phyloP scores from a whole-genome alignment of 2,113 vertebrate species.

The Alaudala cheleensis region DNA sequence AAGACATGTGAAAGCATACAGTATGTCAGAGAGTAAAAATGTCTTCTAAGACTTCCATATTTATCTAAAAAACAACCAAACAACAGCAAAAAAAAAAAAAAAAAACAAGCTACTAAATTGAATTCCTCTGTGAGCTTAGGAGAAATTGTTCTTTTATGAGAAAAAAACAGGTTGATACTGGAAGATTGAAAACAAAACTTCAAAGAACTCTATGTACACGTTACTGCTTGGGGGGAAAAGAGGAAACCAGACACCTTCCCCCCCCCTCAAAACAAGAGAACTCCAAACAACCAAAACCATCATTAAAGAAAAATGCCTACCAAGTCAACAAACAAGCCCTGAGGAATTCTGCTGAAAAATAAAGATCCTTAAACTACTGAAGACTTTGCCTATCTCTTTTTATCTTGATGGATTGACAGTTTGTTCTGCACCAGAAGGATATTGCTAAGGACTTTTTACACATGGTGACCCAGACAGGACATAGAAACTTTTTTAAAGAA shows the following conservation, averaged over 20 bases:
- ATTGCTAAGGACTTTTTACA: background rate
- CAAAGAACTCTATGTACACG: background rate
- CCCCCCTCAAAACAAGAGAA: background rate
- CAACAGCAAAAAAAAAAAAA: background rate
- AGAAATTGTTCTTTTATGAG: background rate
- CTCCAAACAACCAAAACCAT: background rate
- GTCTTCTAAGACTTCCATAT: background rate
- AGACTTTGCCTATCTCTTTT: background rate
- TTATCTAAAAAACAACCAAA: background rate
- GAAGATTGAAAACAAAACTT: background rate
- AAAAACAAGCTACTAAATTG: background rate
- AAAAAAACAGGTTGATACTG: background rate
- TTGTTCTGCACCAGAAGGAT: background rate
- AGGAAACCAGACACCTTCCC: background rate
- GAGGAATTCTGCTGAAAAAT: background rate
- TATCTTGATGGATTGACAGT: background rate
- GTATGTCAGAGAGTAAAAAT: background rate
- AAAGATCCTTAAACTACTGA: background rate
- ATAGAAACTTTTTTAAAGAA: background rate
- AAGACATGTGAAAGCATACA: background rate
- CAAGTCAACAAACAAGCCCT: background rate
- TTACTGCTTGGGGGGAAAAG: background rate
- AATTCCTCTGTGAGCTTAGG: background rate
- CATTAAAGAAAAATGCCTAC: background rate
- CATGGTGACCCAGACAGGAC: background rate